phyloP scores from a whole-genome alignment of 2,113 vertebrate genomes.

The Pseudorectes ferrugineus region DNA sequence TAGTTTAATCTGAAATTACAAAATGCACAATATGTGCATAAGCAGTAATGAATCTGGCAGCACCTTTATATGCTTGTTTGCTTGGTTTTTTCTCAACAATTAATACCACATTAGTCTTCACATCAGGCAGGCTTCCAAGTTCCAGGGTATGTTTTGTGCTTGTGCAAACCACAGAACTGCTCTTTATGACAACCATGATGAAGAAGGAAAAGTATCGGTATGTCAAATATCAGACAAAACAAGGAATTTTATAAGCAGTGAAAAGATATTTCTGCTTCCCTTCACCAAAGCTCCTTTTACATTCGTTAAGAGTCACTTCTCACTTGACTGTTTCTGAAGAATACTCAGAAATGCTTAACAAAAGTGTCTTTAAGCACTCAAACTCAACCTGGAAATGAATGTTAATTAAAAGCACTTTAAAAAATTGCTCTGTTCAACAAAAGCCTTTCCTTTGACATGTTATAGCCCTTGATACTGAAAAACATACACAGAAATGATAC shows the following conservation, averaged over 20 bases:
- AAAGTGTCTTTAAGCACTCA: slow-evolving; percentile 39
- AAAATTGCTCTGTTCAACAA: slow-evolving; percentile 30
- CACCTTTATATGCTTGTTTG: not conserved
- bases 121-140: not conserved
- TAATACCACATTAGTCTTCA: not conserved
- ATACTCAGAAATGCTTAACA: slow-evolving; percentile 30
- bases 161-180: not conserved
- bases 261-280: not conserved
- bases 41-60: not conserved
- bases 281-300: not conserved
- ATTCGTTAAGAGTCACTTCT: not conserved
- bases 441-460: slow-evolving; percentile 9
- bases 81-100: not conserved
- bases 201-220: not conserved
- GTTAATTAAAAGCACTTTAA: slow-evolving; percentile 52
- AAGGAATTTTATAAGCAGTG: not conserved
- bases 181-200: not conserved
- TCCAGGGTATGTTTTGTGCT: not conserved
- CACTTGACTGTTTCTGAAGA: not conserved
- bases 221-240: not conserved
- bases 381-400: slow-evolving; percentile 14
- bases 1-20: not conserved
- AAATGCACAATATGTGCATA: not conserved
- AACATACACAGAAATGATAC: not conserved
- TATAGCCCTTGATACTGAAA: not conserved